Conservation (phyloP, 2,888 invertebrate genomes). For the Sicus ferrugineus region DNA sequence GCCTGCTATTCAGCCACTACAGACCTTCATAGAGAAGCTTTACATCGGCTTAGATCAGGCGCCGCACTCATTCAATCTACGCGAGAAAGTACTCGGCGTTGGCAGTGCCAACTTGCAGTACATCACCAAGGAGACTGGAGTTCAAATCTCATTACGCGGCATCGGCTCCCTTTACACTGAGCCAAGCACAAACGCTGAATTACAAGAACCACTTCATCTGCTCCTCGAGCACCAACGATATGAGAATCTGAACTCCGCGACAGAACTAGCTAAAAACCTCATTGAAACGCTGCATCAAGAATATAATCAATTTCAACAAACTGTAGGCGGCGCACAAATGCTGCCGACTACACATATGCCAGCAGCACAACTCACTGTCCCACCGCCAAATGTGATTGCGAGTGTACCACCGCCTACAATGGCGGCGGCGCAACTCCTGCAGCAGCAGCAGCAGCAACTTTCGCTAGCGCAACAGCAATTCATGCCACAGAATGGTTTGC, state of each 20-base stretch:
- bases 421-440: neutral
- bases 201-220: conserved; percentile 78
- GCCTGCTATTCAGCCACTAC: neutral
- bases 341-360: neutral
- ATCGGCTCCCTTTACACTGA: conserved; percentile 72
- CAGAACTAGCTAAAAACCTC: conserved; percentile 77
- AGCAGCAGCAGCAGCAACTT: conserved; percentile 16
- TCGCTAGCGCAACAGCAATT: conserved; percentile 22
- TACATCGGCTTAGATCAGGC: conserved; percentile 80
- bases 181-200: conserved; percentile 68
- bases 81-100: conserved; percentile 76
- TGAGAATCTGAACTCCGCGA: conserved; percentile 69
- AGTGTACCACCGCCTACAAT: conserved; percentile 1
- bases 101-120: conserved; percentile 78
- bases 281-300: conserved; percentile 79
- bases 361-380: conserved; percentile 16
- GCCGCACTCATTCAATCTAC: conserved; percentile 77
- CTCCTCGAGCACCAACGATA: conserved; percentile 77
- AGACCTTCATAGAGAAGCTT: conserved; percentile 70
- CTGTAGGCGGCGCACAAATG: conserved; percentile 6
- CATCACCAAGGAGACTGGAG: conserved; percentile 78
- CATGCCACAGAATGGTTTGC: conserved; percentile 18
- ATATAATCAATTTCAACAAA: conserved; percentile 55
- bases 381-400: conserved; percentile 22
- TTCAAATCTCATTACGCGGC: conserved; percentile 76